A percentile compares a stretch with the other conserved stretches of the same genome.
These are phyloP conservation scores for Rotaria sp. DNA, from an alignment of 2,888 invertebrate genomes.

Conservation along the genomic window DNA sequence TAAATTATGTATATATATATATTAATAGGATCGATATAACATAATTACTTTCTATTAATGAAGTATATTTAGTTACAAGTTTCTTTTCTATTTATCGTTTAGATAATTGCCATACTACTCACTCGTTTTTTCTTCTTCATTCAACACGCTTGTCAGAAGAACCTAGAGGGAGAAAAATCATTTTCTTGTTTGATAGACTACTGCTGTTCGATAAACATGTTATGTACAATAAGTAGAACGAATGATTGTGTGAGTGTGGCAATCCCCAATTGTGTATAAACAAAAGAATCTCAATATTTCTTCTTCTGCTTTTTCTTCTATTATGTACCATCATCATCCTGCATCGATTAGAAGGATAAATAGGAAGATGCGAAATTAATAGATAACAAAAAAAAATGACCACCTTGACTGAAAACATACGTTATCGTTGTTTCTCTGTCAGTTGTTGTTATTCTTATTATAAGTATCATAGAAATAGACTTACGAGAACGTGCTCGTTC, in stretches of 20 bases:
- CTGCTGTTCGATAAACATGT: background rate
- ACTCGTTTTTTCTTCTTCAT: background rate
- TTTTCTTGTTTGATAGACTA: background rate
- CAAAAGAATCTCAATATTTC: background rate
- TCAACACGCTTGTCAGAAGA: background rate
- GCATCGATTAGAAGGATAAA: background rate
- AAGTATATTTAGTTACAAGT: background rate
- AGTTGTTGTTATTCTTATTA: background rate
- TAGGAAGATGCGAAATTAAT: background rate
- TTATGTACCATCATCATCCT: background rate
- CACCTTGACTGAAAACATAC: background rate
- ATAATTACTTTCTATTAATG: background rate
- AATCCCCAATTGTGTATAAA: background rate
- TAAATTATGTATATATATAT: background rate
- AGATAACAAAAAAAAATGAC: background rate
- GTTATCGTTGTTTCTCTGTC: background rate
- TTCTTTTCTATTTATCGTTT: background rate
- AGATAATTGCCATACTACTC: background rate
- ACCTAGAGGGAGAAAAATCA: background rate
- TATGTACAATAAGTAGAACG: background rate
- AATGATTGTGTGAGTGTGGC: background rate
- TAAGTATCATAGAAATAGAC: background rate
- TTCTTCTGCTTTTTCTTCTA: background rate
- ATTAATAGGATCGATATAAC: background rate
- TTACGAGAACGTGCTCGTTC: slow-evolving; percentile 21